These are phyloP conservation scores for Percina caprodes DNA, from an alignment of 2,113 vertebrate genomes.

Conservation along the genomic window DNA sequence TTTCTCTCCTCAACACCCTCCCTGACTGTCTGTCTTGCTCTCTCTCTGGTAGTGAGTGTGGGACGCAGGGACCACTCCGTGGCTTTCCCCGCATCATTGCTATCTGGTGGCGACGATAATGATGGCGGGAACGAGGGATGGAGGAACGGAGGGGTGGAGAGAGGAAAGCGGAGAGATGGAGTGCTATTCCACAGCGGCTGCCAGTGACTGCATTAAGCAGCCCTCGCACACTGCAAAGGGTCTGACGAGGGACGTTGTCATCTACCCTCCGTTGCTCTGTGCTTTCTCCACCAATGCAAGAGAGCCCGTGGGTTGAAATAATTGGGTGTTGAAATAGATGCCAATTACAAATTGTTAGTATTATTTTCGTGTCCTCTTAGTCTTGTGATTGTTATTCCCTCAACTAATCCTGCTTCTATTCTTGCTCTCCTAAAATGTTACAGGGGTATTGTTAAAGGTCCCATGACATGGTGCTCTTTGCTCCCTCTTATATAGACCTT, in stretches of 20 bases:
- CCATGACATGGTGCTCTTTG: no score
- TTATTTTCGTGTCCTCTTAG: not conserved
- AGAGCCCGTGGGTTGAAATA: not conserved
- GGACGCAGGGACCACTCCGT: constrained; percentile 58
- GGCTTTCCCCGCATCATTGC: constrained; percentile 61
- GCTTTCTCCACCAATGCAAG: constrained; percentile 23
- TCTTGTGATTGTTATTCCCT: constrained; percentile 1
- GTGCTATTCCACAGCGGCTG: constrained; percentile 52
- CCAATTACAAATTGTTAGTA: not conserved
- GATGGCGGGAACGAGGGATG: constrained; percentile 58
- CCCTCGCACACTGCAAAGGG: constrained; percentile 28
- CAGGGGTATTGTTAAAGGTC: not conserved
- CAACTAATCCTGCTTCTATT: not conserved
- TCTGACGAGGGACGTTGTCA: constrained; percentile 58
- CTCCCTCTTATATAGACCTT: no score
- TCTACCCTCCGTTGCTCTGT: constrained; percentile 54
- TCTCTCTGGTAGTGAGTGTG: constrained; percentile 48
- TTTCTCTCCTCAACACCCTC: constrained; percentile 47
- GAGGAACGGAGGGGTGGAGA: constrained; percentile 40
- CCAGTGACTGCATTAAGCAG: constrained; percentile 76
- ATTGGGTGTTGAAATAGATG: not conserved
- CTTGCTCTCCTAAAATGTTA: not conserved
- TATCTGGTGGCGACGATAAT: constrained; percentile 73
- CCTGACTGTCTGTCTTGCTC: constrained; percentile 26
- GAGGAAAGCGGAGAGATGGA: constrained; percentile 51